Percentiles rank a stretch among this genome's conserved stretches.
phyloP scores from a whole-genome alignment of 2,113 vertebrate species.

The Tyto alba region DNA sequence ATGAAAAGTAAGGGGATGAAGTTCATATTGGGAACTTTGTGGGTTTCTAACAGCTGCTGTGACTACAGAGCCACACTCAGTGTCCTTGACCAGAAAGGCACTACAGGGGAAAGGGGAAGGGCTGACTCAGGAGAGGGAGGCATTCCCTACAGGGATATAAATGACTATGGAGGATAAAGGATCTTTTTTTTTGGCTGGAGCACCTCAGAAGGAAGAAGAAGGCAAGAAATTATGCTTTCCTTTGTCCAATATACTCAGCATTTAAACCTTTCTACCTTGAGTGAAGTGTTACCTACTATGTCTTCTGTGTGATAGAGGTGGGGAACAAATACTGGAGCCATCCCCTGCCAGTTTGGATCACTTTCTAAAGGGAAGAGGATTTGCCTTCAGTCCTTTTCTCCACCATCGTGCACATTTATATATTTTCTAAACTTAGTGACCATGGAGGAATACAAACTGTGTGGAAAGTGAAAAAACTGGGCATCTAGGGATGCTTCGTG shows the following conservation, averaged over 20 bases:
- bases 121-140: not conserved
- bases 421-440: not conserved
- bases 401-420: not conserved
- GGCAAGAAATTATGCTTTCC: not conserved
- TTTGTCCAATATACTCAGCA: not conserved
- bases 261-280: not conserved
- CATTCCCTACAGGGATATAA: not conserved
- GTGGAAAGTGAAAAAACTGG: not conserved
- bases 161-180: not conserved
- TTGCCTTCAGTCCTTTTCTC: not conserved
- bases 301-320: not conserved
- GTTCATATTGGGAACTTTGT: not conserved
- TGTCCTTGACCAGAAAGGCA: not conserved
- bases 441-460: not conserved
- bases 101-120: not conserved
- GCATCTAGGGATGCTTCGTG: not conserved
- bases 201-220: not conserved
- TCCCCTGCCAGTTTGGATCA: not conserved
- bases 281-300: not conserved
- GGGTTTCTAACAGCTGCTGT: not conserved
- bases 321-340: not conserved
- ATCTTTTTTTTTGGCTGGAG: not conserved
- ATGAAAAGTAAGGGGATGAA: not conserved
- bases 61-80: not conserved
- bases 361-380: not conserved